Conservation (phyloP, 2,888 invertebrate genomes). For the Entomobrya proxima region DNA sequence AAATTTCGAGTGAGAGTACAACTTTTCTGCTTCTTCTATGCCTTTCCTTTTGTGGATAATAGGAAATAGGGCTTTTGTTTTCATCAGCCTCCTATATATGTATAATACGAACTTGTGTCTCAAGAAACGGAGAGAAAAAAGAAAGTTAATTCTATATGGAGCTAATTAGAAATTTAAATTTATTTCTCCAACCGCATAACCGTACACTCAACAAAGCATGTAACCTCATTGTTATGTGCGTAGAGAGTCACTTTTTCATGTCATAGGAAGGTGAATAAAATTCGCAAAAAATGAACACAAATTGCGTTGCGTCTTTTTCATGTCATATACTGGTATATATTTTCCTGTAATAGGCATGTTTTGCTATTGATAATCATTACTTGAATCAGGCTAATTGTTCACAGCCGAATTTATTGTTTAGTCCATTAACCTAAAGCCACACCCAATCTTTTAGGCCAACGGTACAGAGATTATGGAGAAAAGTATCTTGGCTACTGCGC, state of each 20-base stretch:
- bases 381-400: slow-evolving; percentile 21
- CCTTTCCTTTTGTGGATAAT: not conserved
- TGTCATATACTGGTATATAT: not conserved
- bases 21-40: not conserved
- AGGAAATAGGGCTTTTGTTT: no score
- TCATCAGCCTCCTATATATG: not conserved
- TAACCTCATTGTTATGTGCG: not conserved
- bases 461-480: not conserved
- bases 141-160: slow-evolving; percentile 18
- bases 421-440: slow-evolving; percentile 36
- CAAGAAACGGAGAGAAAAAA: not conserved
- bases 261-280: slow-evolving; percentile 33
- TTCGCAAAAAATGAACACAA: slow-evolving; percentile 43
- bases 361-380: not conserved
- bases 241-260: not conserved
- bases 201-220: not conserved
- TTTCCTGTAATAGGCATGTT: not conserved
- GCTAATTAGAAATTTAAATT: slow-evolving; percentile 65
- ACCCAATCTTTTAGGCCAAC: slow-evolving; percentile 23
- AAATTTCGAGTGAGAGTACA: not conserved
- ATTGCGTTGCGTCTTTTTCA: not conserved
- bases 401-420: slow-evolving; percentile 8
- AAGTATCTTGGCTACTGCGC: slow-evolving; percentile 20
- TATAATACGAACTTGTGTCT: slow-evolving; percentile 7
- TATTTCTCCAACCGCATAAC: slow-evolving; percentile 35